Percentiles rank a stretch among this genome's conserved stretches.
Conservation (phyloP, 2,797 vertebrate genomes). For the Sebastes itinus region DNA sequence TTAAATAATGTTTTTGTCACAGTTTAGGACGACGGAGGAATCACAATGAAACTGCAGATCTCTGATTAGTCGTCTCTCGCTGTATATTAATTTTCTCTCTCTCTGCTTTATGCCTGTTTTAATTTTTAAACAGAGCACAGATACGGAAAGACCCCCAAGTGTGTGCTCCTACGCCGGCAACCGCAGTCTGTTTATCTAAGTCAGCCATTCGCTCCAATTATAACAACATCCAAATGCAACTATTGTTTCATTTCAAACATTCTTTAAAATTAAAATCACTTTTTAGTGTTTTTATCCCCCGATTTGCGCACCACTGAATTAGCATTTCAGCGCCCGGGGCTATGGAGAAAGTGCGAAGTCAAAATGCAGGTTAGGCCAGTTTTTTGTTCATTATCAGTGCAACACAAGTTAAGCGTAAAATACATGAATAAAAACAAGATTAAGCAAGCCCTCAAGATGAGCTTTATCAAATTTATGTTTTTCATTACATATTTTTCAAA, state of each 20-base stretch:
- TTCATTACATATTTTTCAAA: slow-evolving; percentile 44
- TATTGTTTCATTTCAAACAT: slow-evolving; percentile 75
- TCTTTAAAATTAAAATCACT: slow-evolving; percentile 66
- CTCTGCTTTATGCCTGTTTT: slow-evolving; percentile 56
- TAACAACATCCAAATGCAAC: slow-evolving; percentile 76
- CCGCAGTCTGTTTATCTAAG: slow-evolving; percentile 74
- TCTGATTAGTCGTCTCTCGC: slow-evolving; percentile 67
- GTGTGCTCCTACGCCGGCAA: slow-evolving; percentile 49
- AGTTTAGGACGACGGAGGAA: slow-evolving; percentile 59
- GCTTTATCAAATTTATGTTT: slow-evolving; percentile 46
- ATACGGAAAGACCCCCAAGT: slow-evolving; percentile 72
- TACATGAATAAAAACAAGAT: slow-evolving; percentile 44
- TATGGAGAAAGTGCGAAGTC: slow-evolving; percentile 45
- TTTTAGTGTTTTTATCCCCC: slow-evolving; percentile 43
- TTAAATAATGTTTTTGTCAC: slow-evolving; percentile 77
- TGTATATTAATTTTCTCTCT: slow-evolving; percentile 73
- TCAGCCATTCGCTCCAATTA: slow-evolving; percentile 77
- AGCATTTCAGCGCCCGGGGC: slow-evolving; percentile 50
- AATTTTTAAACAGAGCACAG: slow-evolving; percentile 75
- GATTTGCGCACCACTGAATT: slow-evolving; percentile 41
- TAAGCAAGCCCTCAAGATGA: slow-evolving; percentile 26
- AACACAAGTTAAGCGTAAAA: slow-evolving; percentile 54
- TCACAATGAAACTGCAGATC: slow-evolving; percentile 66
- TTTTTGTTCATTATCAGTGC: slow-evolving; percentile 62
- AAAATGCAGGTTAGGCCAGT: slow-evolving; percentile 68